Conservation (phyloP, 2,113 vertebrate species). For the Podarcis muralis region DNA sequence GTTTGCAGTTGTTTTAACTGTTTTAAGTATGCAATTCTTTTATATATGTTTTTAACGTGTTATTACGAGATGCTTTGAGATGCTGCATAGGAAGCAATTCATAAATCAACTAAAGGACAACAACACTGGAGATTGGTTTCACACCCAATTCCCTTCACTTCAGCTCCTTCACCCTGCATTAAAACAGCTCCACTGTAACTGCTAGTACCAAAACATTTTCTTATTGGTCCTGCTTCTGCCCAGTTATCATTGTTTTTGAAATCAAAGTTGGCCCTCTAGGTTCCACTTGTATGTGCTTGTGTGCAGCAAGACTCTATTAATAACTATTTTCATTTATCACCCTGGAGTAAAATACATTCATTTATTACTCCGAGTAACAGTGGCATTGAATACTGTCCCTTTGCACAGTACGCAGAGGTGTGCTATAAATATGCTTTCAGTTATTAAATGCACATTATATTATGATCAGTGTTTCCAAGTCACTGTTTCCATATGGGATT, state of each 20-base stretch:
- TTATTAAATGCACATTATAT: slow-evolving; percentile 66
- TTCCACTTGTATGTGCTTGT: slow-evolving; percentile 27
- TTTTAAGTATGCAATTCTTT: too few species aligned
- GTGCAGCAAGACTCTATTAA: slow-evolving; percentile 60
- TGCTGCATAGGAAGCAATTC: too few species aligned
- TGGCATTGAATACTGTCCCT: slow-evolving; percentile 11
- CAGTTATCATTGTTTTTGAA: neutral
- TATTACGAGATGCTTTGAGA: too few species aligned
- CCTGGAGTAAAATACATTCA: slow-evolving; percentile 57
- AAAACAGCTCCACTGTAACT: neutral
- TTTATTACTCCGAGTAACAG: slow-evolving; percentile 62
- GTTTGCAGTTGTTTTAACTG: too few species aligned
- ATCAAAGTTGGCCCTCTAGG: neutral
- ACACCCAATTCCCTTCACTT: too few species aligned
- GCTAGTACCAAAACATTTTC: neutral
- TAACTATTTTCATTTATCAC: slow-evolving; percentile 54
- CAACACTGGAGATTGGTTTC: too few species aligned
- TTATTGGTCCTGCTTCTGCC: neutral
- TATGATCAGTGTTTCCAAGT: slow-evolving; percentile 61
- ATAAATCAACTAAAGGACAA: too few species aligned
- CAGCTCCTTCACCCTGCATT: too few species aligned
- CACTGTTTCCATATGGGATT: slow-evolving; percentile 50
- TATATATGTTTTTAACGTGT: too few species aligned
- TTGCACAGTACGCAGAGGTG: slow-evolving; percentile 39
- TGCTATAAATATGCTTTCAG: slow-evolving; percentile 57